Conservation (phyloP, 1,140 invertebrate genomes). For the Formica selysi region DNA sequence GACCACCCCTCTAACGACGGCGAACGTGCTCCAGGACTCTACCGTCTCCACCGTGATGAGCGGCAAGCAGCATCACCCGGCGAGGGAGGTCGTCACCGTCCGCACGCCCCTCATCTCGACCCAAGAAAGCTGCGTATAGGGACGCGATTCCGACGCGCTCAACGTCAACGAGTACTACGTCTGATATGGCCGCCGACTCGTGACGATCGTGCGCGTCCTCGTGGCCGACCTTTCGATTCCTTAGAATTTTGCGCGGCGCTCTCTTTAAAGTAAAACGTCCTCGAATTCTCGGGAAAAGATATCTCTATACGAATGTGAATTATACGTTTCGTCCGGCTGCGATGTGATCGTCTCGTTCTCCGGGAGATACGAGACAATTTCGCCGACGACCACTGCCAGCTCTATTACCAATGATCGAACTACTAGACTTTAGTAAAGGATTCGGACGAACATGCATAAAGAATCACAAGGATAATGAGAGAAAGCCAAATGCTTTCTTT, state of each 20-base stretch:
- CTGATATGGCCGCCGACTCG: constrained; percentile 81
- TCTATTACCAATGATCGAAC: background rate
- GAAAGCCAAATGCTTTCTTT: background rate
- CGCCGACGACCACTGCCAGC: background rate
- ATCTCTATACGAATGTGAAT: constrained; percentile 14
- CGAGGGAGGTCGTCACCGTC: constrained; percentile 93
- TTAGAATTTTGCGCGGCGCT: background rate
- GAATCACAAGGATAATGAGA: background rate
- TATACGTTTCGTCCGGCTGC: constrained; percentile 6
- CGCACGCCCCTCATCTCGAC: constrained; percentile 93
- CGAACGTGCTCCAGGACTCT: constrained; percentile 71
- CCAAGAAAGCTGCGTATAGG: constrained; percentile 95
- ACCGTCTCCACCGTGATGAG: constrained; percentile 77
- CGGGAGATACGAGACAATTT: background rate
- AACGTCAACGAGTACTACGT: constrained; percentile 86
- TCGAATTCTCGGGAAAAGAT: constrained; percentile 31
- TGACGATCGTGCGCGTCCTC: constrained; percentile 62
- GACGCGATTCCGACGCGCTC: constrained; percentile 85
- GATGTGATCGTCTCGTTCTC: constrained; percentile 5
- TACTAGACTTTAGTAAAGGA: constrained; percentile 12
- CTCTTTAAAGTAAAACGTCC: constrained; percentile 5
- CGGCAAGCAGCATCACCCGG: constrained; percentile 83
- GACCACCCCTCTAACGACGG: constrained; percentile 78
- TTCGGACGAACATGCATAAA: background rate
- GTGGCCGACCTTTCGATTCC: constrained; percentile 11